Base-by-base conservation (phyloP, 2,888 invertebrate species). In the Nephrotoma flavescens region DNA sequence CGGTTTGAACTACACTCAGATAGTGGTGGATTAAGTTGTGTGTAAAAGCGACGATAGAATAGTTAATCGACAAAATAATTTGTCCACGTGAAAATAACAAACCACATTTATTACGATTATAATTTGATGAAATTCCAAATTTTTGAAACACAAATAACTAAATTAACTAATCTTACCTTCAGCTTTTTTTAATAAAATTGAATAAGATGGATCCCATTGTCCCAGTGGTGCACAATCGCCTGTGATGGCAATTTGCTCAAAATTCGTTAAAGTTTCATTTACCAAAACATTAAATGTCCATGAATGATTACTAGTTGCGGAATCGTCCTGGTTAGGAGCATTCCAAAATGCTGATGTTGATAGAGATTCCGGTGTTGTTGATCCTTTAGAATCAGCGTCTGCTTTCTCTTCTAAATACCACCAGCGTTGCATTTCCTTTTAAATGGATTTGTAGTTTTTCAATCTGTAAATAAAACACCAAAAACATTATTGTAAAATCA, bases 141-240 rank as follows among this genome's bases (percentile, higher is more conserved):
- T 44, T 3, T 44, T 2, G 31, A 31, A 31, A 31, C 31, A 31
- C 31, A 44, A 44, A 44, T 44, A 44, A 44, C 11, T 11, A 44
- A 9, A 44, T 5, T 44, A 44, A 6, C 31, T 31, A 31, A 44
- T 9, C 86, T 92, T 92, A 88, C 91, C 92, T 87, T 93, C 92
- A 12, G 92, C 92, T 86, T 90, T 90, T 41, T 89, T 89, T 88
- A 96, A 91, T 12, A 93, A 90, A 3, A 95, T 90, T 87, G 94
- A 93, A 89, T 93, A 93, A 86, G 92, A 93, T 57, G 94, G 93
- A 88, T 94, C 92, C 96, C 96, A 97, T 89, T 93, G 93, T 4
- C 97, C 97, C 86, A 97, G 92, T 88, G 94, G 93, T 42, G 92
- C 91, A 87, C 93, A 94, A 90, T 93, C 94, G 83, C 97, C 97